These are phyloP conservation scores for Oncorhynchus gorbuscha DNA, from an alignment of 2,113 vertebrate species.

Conservation along the genomic window DNA sequence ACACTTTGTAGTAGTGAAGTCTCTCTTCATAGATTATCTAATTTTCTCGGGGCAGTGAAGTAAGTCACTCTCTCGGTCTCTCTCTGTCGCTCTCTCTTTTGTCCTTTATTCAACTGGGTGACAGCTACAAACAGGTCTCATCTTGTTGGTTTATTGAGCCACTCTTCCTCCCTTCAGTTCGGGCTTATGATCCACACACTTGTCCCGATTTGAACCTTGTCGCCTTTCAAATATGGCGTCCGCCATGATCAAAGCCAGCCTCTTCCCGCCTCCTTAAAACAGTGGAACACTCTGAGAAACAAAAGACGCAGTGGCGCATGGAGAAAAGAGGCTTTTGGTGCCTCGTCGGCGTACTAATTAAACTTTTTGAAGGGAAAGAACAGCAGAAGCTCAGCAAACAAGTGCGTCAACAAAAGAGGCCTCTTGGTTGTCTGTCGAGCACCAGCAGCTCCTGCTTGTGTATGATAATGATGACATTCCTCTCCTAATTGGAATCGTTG, in stretches of 20 bases:
- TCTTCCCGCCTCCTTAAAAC: too few species aligned
- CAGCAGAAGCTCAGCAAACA: not conserved
- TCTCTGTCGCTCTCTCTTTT: not conserved
- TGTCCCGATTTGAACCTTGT: too few species aligned
- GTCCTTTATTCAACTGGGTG: not conserved
- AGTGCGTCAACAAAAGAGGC: not conserved
- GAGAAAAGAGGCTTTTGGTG: not conserved
- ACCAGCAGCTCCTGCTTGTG: not conserved
- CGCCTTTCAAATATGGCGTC: too few species aligned
- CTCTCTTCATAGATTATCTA: conserved; percentile 6
- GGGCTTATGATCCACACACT: too few species aligned
- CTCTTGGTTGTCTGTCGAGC: not conserved
- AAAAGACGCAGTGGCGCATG: not conserved
- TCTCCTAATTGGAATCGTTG: not conserved
- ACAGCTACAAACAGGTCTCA: not conserved
- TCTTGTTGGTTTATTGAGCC: not conserved
- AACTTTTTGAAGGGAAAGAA: not conserved
- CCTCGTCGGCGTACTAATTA: not conserved
- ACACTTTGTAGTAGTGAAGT: not conserved
- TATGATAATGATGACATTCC: conserved; percentile 12
- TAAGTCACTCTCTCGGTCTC: not conserved
- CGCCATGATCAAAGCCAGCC: too few species aligned
- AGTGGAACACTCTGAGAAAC: not conserved
- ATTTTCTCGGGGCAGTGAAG: conserved; percentile 1
- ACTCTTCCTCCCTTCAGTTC: not conserved